Conservation (phyloP, 2,113 vertebrate genomes). For the Malurus elegans region DNA sequence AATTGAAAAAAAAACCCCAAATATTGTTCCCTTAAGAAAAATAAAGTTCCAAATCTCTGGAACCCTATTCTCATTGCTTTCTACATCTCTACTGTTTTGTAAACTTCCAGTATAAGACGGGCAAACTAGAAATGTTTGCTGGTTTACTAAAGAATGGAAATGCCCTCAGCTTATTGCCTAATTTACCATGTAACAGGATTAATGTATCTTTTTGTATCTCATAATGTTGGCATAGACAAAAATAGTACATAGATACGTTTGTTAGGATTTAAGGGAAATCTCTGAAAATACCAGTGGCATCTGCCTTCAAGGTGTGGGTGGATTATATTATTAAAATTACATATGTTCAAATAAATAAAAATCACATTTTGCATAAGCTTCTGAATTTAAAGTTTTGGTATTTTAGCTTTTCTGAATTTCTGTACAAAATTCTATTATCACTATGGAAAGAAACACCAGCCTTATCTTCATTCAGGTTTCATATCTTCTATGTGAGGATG, state of each 20-base stretch:
- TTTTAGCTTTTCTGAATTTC: not conserved
- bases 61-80: not conserved
- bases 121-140: not conserved
- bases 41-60: not conserved
- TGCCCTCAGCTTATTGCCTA: not conserved
- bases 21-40: not conserved
- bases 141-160: not conserved
- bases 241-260: not conserved
- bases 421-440: not conserved
- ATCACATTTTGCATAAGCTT: not conserved
- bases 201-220: not conserved
- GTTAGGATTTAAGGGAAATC: not conserved
- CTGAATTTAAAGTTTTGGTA: not conserved
- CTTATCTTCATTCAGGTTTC: not conserved
- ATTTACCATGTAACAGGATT: not conserved
- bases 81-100: not conserved
- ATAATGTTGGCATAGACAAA: not conserved
- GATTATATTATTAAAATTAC: not conserved
- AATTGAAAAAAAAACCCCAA: not conserved
- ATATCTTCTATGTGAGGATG: rapidly evolving
- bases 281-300: not conserved
- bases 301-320: not conserved
- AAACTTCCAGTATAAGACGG: not conserved
- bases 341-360: not conserved
- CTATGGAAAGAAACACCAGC: not conserved